Evolutionary conservation across 2,113 vertebrate species (phyloP).

Genomic region (Sapajus apella): DNA sequence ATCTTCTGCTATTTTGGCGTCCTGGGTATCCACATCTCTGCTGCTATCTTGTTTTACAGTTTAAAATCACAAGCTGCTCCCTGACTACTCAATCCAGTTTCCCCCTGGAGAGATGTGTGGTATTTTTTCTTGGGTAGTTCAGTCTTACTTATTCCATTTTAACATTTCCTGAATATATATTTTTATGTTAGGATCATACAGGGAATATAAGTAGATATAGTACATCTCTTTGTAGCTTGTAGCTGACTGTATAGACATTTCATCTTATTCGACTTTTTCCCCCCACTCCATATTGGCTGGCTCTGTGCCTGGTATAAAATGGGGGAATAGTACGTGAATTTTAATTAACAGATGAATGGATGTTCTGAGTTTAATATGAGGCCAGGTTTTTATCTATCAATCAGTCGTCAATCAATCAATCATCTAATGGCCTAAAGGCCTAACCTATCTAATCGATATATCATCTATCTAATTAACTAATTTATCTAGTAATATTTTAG

Average conservation of each 20-base stretch:
- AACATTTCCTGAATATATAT: not conserved
- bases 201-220: not conserved
- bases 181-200: not conserved
- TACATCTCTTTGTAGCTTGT: not conserved
- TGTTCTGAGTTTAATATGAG: not conserved
- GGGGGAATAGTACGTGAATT: not conserved
- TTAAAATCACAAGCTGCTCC: not conserved
- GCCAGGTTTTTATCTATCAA: not conserved
- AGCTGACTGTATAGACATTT: not conserved
- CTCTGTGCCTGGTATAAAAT: not conserved
- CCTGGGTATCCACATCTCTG: not conserved
- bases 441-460: not conserved
- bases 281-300: not conserved
- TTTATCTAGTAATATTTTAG: not conserved
- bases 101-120: not conserved
- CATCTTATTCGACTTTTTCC: not conserved
- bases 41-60: not conserved
- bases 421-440: no score
- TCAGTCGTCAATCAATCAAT: no score
- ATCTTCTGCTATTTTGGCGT: not conserved
- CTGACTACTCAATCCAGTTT: not conserved
- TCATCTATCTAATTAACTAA: not conserved
- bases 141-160: not conserved
- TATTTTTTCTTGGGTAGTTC: not conserved
- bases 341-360: not conserved